Percentiles rank a stretch among this genome's conserved stretches.
These are phyloP conservation scores for Probosciger aterrimus DNA, from an alignment of 2,113 vertebrate genomes.

Conservation along the genomic window DNA sequence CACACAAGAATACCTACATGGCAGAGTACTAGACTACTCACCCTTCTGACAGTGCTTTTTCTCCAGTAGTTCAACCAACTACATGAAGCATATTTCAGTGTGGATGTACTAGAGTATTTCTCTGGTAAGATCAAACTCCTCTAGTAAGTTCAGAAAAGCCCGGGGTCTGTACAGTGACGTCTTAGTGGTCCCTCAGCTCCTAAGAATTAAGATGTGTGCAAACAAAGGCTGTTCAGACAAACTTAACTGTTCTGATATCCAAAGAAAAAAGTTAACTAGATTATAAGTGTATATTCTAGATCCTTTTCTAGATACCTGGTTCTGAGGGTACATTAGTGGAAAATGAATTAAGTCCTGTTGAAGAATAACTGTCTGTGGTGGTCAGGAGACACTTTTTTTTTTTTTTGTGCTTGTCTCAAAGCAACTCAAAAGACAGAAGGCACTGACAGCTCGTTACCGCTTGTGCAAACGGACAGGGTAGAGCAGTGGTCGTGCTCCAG, in stretches of 20 bases:
- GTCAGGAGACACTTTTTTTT: background rate
- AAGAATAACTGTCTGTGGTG: background rate
- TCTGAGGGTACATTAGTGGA: background rate
- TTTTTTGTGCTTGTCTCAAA: background rate
- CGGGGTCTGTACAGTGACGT: background rate
- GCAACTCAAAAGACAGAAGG: background rate
- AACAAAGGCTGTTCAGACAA: background rate
- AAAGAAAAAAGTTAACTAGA: background rate
- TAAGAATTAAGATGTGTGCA: background rate
- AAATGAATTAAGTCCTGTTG: background rate
- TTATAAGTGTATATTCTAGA: background rate
- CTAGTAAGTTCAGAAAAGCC: background rate
- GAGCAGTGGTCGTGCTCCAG: background rate
- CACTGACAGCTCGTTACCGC: background rate
- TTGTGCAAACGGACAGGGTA: background rate
- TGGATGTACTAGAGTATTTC: background rate
- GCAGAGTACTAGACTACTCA: background rate
- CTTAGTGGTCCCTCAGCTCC: background rate
- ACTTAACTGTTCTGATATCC: background rate
- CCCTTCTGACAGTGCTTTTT: background rate
- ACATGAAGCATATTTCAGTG: background rate
- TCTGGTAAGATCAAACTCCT: background rate
- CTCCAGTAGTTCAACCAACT: background rate
- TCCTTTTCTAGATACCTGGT: background rate
- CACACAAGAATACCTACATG: background rate